phyloP scores from a whole-genome alignment of 2,888 invertebrate genomes.

The Xanthorhoe spadicearia region DNA sequence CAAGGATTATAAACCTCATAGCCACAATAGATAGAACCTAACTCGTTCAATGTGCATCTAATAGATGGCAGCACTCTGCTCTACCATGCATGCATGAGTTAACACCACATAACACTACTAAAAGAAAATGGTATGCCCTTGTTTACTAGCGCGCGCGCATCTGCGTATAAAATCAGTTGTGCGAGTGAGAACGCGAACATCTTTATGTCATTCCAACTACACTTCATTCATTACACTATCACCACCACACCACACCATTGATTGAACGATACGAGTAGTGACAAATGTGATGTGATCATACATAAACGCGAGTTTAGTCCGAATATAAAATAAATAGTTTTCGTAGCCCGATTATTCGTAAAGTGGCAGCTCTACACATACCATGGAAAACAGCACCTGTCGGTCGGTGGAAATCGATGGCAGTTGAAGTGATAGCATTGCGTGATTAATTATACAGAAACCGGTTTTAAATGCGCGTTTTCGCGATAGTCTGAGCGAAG shows the following conservation, averaged over 20 bases:
- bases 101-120: constrained; percentile 34
- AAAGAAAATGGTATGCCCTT: constrained; percentile 42
- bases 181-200: constrained; percentile 60
- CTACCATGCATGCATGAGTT: not conserved
- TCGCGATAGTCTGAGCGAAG: constrained; percentile 54
- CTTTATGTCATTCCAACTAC: constrained; percentile 16
- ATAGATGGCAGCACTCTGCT: constrained; percentile 48
- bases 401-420: constrained; percentile 41
- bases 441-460: constrained; percentile 73
- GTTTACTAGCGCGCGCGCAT: constrained; percentile 42
- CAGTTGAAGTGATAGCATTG: constrained; percentile 51
- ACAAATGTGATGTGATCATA: constrained; percentile 28
- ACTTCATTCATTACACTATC: constrained; percentile 33
- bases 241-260: constrained; percentile 37
- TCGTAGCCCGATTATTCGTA: constrained; percentile 29
- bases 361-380: constrained; percentile 11
- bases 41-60: constrained; percentile 8
- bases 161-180: constrained; percentile 28
- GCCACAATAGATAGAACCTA: not conserved
- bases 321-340: constrained; percentile 30
- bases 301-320: constrained; percentile 12
- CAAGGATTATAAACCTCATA: not conserved
- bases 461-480: constrained; percentile 71
- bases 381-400: constrained; percentile 40
- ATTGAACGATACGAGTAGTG: constrained; percentile 29